Evolutionary conservation across 2,797 vertebrate genomes (phyloP).

Genomic region (Channa striata): DNA sequence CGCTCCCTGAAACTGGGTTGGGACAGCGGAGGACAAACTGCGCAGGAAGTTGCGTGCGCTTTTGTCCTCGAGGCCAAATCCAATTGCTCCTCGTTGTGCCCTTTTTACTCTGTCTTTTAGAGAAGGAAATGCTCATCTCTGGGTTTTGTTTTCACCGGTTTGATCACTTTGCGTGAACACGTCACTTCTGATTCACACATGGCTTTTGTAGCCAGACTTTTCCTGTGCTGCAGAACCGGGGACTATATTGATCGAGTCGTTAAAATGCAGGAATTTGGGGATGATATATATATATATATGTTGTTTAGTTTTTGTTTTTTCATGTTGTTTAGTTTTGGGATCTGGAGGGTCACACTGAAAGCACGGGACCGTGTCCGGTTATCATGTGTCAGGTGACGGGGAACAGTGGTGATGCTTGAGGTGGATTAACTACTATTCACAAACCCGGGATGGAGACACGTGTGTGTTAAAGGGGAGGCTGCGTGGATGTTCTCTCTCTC

Average conservation of each 20-base stretch:
- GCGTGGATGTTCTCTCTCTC: constrained; percentile 27
- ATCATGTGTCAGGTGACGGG: constrained; percentile 29
- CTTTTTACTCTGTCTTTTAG: constrained; percentile 49
- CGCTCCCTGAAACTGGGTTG: background rate
- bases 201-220: constrained; percentile 2
- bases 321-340: constrained; percentile 8
- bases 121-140: background rate
- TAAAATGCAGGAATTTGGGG: background rate
- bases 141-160: constrained; percentile 51
- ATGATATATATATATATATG: background rate
- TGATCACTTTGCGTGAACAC: constrained; percentile 17
- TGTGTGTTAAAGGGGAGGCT: constrained; percentile 35
- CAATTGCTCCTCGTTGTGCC: background rate
- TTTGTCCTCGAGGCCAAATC: constrained; percentile 39
- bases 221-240: constrained; percentile 21
- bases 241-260: constrained; percentile 5
- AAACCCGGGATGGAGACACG: constrained; percentile 55
- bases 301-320: background rate
- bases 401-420: constrained; percentile 53
- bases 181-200: constrained; percentile 12
- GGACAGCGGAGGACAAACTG: constrained; percentile 20
- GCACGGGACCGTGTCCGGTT: constrained; percentile 24
- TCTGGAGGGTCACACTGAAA: constrained; percentile 18
- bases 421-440: constrained; percentile 64
- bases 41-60: constrained; percentile 11